Base-by-base conservation (phyloP, 2,797 vertebrate genomes). In the Agapornis canus region DNA sequence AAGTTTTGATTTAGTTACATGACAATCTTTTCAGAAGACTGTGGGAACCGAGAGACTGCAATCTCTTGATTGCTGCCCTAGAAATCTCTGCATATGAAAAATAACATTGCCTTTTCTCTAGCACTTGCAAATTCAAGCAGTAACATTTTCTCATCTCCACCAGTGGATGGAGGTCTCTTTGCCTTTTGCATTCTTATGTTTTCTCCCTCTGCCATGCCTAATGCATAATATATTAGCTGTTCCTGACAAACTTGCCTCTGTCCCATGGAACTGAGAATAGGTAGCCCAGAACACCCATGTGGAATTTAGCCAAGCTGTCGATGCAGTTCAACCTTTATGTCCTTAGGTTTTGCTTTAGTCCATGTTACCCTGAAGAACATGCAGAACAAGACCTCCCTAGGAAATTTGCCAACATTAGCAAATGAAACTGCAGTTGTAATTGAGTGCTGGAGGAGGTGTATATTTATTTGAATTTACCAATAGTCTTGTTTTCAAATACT, bases 101-200 rank as follows among this genome's bases (percentile, higher is more conserved):
- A 14, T 37, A 60, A 4, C 13, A 3, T 35, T 57, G 40, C 11
- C 31, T 82, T 90, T 63, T 47, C 65, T 94, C 49, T 35, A 56
- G 43, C 10, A 4, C 51, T 60, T 49, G 35, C 4, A 39, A 4
- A 56, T 85, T 83, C 71, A 20, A 4, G 57, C 42, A n/a, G 32
- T 32, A 54, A 27, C 0, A 0, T 39, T 48, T 75, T 60, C 20
- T 63, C 12, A 14, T 48, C 25, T 71, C 42, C 13, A 17, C 12
- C 10, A 29, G n/a, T n/a, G 49, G 15, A 21, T 27, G 27, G 72
- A 60, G 32, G 14, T 35, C 19, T 75, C 54, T 63, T 64, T 45
- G 23, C 0, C 37, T 57, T 73, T 11, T 45, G 29, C 5, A 11
- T 19, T 63, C 17, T 48, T 42, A 27, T 12, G 14, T 56, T 75